These are phyloP conservation scores for Clarias gariepinus DNA, from an alignment of 2,113 vertebrate species.

Conservation along the genomic window DNA sequence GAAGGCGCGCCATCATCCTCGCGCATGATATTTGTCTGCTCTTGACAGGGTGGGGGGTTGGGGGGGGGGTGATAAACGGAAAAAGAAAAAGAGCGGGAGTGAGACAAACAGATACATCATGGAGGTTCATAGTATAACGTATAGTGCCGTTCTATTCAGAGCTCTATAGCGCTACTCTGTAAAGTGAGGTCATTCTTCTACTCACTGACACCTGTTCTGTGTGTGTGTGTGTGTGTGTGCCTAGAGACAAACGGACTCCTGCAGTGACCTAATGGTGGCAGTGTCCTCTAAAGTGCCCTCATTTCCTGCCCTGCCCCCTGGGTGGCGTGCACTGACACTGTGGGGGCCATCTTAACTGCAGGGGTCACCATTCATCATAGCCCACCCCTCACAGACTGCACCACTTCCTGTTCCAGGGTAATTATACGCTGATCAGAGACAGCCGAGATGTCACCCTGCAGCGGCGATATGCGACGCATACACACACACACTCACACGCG, in stretches of 20 bases:
- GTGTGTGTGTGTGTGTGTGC: constrained; percentile 47
- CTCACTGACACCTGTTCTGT: constrained; percentile 73
- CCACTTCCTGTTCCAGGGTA: constrained; percentile 82
- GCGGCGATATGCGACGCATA: constrained; percentile 74
- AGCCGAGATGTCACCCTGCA: constrained; percentile 79
- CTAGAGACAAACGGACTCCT: constrained; percentile 74
- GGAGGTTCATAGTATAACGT: constrained; percentile 60
- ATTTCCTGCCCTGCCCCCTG: constrained; percentile 74
- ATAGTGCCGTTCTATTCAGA: constrained; percentile 59
- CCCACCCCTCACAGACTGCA: constrained; percentile 70
- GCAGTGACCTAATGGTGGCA: constrained; percentile 71
- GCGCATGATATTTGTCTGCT: constrained; percentile 96
- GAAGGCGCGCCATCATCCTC: constrained; percentile 97
- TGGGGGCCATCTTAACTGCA: constrained; percentile 73
- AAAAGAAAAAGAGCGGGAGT: constrained; percentile 80
- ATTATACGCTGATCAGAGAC: constrained; percentile 85
- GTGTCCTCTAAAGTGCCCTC: constrained; percentile 66
- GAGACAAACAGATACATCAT: constrained; percentile 69
- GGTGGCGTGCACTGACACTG: constrained; percentile 73
- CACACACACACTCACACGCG: not conserved
- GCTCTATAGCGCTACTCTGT: constrained; percentile 30
- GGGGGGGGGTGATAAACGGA: constrained; percentile 69
- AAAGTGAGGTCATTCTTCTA: constrained; percentile 64
- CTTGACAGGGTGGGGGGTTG: constrained; percentile 75
- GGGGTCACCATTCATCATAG: constrained; percentile 86